phyloP scores from a whole-genome alignment of 2,797 vertebrate genomes.

The Pagetopsis macropterus region DNA sequence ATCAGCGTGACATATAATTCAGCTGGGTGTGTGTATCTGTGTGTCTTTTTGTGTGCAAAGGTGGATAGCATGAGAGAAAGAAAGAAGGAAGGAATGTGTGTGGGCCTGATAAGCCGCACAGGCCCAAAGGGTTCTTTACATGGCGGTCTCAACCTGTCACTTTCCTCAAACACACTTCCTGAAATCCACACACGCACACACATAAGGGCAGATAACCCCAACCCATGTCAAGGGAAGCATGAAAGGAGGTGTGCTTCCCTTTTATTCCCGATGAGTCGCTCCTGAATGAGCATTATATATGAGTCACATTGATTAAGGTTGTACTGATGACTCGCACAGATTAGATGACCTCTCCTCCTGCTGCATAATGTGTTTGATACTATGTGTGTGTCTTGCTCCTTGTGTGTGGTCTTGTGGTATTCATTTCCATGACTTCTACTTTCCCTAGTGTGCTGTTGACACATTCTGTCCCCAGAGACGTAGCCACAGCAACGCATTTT shows the following conservation, averaged over 20 bases:
- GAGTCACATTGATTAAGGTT: constrained; percentile 62
- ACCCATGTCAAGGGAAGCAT: constrained; percentile 49
- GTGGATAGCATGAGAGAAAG: constrained; percentile 45
- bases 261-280: constrained; percentile 39
- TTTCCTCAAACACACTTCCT: constrained; percentile 62
- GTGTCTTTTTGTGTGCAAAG: constrained; percentile 36
- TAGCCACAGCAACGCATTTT: constrained; percentile 12
- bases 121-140: constrained; percentile 63
- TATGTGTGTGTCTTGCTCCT: constrained; percentile 23
- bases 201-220: constrained; percentile 59
- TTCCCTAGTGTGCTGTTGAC: constrained; percentile 35
- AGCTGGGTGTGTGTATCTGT: constrained; percentile 29
- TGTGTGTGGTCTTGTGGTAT: constrained; percentile 39
- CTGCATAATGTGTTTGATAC: constrained; percentile 25
- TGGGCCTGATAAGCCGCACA: constrained; percentile 67
- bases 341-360: constrained; percentile 51
- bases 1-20: constrained; percentile 67
- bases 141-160: constrained; percentile 64
- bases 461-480: constrained; percentile 38
- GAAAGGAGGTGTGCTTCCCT: constrained; percentile 49
- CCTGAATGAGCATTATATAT: constrained; percentile 57
- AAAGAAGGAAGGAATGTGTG: constrained; percentile 51
- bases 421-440: constrained; percentile 46
- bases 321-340: constrained; percentile 61
- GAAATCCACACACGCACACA: constrained; percentile 43